Percentiles rank a stretch among this genome's conserved stretches.
Evolutionary conservation across 1,140 invertebrate genomes (phyloP).

Genomic region (Bombyx mandarina): DNA sequence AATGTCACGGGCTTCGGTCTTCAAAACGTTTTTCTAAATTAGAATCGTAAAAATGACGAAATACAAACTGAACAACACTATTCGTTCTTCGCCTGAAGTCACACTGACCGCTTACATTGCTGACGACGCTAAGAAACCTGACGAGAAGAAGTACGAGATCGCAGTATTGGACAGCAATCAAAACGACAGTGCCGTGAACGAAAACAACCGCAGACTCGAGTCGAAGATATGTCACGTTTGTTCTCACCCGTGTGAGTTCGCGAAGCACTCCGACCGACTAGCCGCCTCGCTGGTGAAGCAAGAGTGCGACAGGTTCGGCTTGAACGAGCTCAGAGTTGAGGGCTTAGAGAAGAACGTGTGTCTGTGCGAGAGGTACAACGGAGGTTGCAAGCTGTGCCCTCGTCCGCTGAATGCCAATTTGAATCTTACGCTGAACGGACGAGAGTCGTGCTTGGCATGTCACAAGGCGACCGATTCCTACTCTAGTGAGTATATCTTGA

Average conservation of each 20-base stretch:
- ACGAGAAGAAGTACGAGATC: conserved; percentile 26
- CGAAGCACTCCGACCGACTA: conserved; percentile 32
- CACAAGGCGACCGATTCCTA: conserved; percentile 28
- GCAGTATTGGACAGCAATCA: conserved; percentile 31
- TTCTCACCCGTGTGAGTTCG: conserved; percentile 37
- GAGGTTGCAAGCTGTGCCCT: conserved; percentile 56
- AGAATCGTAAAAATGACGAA: conserved; percentile 52
- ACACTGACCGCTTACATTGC: conserved; percentile 62
- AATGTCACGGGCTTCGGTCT: conserved; percentile 43
- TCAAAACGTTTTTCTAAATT: conserved; percentile 39
- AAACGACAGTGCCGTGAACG: conserved; percentile 30
- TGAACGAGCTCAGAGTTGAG: conserved; percentile 53
- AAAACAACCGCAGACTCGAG: conserved; percentile 31
- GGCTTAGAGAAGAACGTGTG: conserved; percentile 45
- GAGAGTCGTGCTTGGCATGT: conserved; percentile 36
- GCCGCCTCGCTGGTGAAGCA: conserved; percentile 39
- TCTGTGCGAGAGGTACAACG: conserved; percentile 54
- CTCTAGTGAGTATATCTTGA: conserved; percentile 32
- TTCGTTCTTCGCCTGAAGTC: conserved; percentile 54
- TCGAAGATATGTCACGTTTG: conserved; percentile 35
- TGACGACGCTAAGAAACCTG: conserved; percentile 20
- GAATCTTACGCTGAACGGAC: conserved; percentile 26
- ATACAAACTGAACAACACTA: conserved; percentile 61
- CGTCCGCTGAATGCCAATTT: conserved; percentile 36
- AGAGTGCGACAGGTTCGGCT: conserved; percentile 40